These are phyloP conservation scores for Axea sp. DNA, from an alignment of 2,888 invertebrate species.

Conservation along the genomic window DNA sequence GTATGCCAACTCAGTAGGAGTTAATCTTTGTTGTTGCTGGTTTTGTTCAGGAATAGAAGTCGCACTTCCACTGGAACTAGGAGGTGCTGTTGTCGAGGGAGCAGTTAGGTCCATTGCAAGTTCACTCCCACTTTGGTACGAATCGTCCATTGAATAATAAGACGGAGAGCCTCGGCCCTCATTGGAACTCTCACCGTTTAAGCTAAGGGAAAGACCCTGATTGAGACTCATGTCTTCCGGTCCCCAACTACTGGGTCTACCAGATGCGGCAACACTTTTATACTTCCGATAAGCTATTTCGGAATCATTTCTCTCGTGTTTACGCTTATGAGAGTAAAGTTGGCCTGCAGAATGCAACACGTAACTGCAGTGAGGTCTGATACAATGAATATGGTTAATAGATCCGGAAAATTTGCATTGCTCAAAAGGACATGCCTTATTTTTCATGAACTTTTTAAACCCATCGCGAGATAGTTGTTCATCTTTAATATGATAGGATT, in stretches of 20 bases:
- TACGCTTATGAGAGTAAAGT: conserved; percentile 97
- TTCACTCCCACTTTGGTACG: conserved; percentile 77
- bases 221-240: conserved; percentile 73
- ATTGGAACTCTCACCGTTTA: conserved; percentile 81
- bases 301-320: conserved; percentile 96
- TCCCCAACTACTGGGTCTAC: conserved; percentile 77
- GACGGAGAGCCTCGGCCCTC: conserved; percentile 81
- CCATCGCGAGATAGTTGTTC: conserved; percentile 96
- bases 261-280: conserved; percentile 78
- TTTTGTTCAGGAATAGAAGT: conserved; percentile 61
- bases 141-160: conserved; percentile 79
- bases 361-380: conserved; percentile 95
- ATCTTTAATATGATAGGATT: conserved; percentile 98
- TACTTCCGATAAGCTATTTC: conserved; percentile 88
- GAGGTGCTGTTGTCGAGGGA: conserved; percentile 67
- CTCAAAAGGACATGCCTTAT: conserved; percentile 94
- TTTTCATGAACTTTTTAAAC: conserved; percentile 99
- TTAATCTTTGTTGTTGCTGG: conserved; percentile 69
- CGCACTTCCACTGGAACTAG: conserved; percentile 68
- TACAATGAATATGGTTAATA: conserved; percentile 99
- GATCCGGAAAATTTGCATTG: conserved; percentile 96
- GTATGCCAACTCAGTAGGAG: conserved; percentile 74
- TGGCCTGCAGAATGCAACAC: conserved; percentile 98
- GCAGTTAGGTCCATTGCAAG: conserved; percentile 78
- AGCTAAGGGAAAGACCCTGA: conserved; percentile 75